Conservation (phyloP, 2,797 vertebrate genomes). For the Carcharodon carcharias region DNA sequence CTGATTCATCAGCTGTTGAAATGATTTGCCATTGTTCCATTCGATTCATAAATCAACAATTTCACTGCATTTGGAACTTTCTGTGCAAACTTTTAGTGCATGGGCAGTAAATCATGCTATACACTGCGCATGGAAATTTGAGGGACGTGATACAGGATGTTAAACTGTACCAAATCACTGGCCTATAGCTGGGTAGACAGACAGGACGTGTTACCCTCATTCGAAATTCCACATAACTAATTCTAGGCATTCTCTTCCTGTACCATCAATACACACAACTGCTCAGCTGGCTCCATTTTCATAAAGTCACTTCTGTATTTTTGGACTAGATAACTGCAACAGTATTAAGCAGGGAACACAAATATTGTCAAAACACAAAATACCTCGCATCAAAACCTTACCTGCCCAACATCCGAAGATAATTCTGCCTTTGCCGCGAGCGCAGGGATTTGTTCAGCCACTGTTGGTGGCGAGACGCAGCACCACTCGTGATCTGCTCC, state of each 20-base stretch:
- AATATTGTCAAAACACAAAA: neutral
- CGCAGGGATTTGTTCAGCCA: slow-evolving; percentile 53
- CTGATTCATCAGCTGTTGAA: too few species aligned
- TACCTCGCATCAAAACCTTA: slow-evolving; percentile 35
- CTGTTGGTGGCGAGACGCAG: slow-evolving; percentile 46
- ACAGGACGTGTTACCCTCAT: neutral
- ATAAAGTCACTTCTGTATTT: neutral
- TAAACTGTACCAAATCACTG: too few species aligned
- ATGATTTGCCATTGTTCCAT: neutral
- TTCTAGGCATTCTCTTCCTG: neutral
- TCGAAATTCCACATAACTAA: neutral
- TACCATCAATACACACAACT: neutral
- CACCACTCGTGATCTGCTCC: slow-evolving; percentile 48
- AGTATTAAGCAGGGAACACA: neutral
- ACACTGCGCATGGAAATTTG: neutral
- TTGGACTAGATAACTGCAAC: neutral
- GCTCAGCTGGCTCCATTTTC: neutral
- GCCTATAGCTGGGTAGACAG: neutral
- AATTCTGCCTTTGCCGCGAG: slow-evolving; percentile 62
- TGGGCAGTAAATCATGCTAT: neutral
- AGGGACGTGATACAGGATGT: neutral
- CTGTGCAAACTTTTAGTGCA: neutral
- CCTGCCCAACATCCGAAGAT: slow-evolving; percentile 55
- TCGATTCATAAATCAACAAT: neutral
- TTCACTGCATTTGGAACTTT: neutral